Evolutionary conservation across 2,888 invertebrate genomes (phyloP).

Genomic region (Thera britannica): DNA sequence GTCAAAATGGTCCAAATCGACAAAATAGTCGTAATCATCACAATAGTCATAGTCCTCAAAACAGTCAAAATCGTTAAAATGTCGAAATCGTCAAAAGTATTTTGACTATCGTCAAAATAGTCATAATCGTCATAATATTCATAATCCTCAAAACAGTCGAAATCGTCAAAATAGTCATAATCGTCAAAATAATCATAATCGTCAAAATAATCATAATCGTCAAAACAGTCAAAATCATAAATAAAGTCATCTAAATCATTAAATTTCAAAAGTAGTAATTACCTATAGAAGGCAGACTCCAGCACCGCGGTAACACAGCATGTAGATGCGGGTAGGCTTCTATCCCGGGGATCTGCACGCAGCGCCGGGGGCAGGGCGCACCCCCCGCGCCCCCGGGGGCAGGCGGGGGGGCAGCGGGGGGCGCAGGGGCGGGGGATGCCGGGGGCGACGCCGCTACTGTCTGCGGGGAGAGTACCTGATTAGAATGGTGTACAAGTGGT

Average conservation of each 20-base stretch:
- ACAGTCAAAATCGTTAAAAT: no score
- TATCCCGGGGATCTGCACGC: conserved; percentile 91
- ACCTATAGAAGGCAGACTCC: conserved; percentile 90
- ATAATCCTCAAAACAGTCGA: no score
- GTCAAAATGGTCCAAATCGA: background rate
- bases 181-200: no score
- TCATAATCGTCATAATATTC: no score
- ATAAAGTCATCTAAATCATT: no score
- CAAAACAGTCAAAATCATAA: no score
- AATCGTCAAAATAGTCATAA: no score
- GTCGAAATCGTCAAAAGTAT: no score
- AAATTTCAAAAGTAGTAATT: conserved; percentile 15
- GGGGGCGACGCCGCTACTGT: conserved; percentile 29
- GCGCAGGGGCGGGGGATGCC: conserved; percentile 10
- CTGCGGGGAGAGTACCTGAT: conserved; percentile 12
- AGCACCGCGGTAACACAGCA: conserved; percentile 88
- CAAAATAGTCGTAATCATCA: no score
- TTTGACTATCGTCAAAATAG: no score
- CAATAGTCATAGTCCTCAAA: no score
- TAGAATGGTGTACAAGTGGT: background rate
- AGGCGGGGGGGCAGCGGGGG: conserved; percentile 22
- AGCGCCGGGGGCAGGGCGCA: conserved; percentile 60
- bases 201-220: no score
- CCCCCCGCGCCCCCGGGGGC: conserved; percentile 34
- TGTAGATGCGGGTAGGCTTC: conserved; percentile 90